Base-by-base conservation (phyloP, 2,888 invertebrate genomes). In the Clostera curtula region DNA sequence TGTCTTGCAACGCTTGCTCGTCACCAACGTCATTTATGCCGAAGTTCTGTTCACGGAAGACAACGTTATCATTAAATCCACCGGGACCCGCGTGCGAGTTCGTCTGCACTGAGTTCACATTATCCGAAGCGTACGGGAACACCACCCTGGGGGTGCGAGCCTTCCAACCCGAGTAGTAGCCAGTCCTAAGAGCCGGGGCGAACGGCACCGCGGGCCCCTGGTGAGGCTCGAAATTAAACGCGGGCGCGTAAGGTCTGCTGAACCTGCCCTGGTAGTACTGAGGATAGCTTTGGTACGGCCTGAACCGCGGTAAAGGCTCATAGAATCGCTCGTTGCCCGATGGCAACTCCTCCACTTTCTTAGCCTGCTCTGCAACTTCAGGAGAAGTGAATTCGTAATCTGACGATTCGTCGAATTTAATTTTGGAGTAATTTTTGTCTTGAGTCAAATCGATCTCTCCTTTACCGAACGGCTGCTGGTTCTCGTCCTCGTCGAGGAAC, bases 1-100 rank as follows among this genome's bases (percentile, higher is more conserved):
- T 71, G 51, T 91, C 90, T 73, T 91, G 91, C 20, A 90, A 61
- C 36, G 82, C 85, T 38, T 85, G 85, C 12, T 88, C 88, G 41
- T 88, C 88, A 12, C 85, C 80, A 24, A 88, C 61, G 34, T 88
- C 88, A 40, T 85, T 87, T 26, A 86, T 58, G 40, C 86, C 87
- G 43, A 88, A 87, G 58, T 80, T 87, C 52, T 86, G 88, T 42
- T 88, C 88, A 55, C 88, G 85, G 44, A 79, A 84, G 69, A 84
- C 79, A 1, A 85, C 79, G 58, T 83, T 85, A 49, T 85, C 83
- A 27, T 44, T 48, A 27, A 50, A 35, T 7, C 42, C 46, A 15
- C 61, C 68, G 0, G 74, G 68, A 6, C 63, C 73, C 0, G 67
- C 77, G 31, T 85, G 84, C 0, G 82, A 77, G 40, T 84, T 85